Evolutionary conservation across 2,797 vertebrate genomes (phyloP), one percentile per base, ranked within the genome.

Genomic region (Ibycter americanus): DNA sequence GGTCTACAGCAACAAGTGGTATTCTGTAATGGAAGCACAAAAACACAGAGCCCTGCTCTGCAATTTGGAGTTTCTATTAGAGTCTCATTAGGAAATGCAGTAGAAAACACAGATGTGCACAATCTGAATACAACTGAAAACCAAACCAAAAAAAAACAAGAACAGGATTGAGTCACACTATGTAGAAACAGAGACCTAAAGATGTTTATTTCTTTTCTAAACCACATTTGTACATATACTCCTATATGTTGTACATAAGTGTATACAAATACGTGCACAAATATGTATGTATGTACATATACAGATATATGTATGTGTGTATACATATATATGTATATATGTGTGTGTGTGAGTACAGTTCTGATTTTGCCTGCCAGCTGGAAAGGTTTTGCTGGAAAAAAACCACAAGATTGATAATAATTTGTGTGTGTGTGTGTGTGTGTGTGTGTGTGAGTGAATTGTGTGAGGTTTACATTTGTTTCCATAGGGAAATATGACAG

Each of bases 101-200:
- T 44, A 1, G 14, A 78, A 81, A 88, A 52, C 14, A 71, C 6
- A 55, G 6, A 61, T 15, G 4, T 70, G 4, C 8, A 38, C 5
- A 68, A 56, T n/a, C 31, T 47, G 8, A 82, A 36, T 16, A 34
- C 9, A 42, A 22, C 7, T 23, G 6, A 68, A 77, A 61, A 72
- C 0, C 2, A 66, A 58, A 34, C 2, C 0, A 44, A 18, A 65
- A 59, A n/a, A 29, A 5, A 15, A 3, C 0, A 18, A 40, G 8
- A 52, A 42, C 49, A 1, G 2, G 2, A 34, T 17, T 73, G n/a
- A 76, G 3, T 46, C 16, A 68, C 3, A 34, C 1, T 58, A 42
- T 10, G 10, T 12, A 34, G 46, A 52, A 5, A 46, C 1, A 13
- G 68, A 76, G 3, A 19, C 20, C 49, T 32, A 62, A 32, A 55